phyloP scores from a whole-genome alignment of 1,140 invertebrate species.

The Pseudomyrmex cubaensis region DNA sequence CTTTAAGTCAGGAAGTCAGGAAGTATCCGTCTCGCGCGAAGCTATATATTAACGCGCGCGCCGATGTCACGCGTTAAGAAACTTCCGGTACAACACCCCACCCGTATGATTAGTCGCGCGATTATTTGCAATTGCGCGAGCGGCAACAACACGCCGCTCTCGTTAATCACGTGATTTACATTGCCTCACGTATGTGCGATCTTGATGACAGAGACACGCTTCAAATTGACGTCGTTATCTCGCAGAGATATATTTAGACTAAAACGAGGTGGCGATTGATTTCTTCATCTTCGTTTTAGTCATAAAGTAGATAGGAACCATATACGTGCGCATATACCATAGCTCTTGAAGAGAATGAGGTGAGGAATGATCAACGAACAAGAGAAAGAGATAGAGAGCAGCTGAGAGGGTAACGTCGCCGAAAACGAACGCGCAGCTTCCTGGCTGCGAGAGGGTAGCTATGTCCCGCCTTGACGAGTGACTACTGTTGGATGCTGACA shows the following conservation, averaged over 20 bases:
- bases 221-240: too few relatives aligned
- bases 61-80: not conserved
- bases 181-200: too few relatives aligned
- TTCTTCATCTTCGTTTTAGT: not conserved
- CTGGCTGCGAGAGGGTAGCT: slow-evolving; percentile 70
- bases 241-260: not conserved
- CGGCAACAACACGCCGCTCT: too few relatives aligned
- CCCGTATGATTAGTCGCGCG: too few relatives aligned
- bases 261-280: not conserved
- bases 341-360: too few relatives aligned
- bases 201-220: too few relatives aligned
- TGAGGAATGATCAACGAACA: not conserved
- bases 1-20: slow-evolving; percentile 32
- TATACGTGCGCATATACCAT: not conserved
- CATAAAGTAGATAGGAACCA: not conserved
- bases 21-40: not conserved
- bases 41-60: slow-evolving; percentile 6
- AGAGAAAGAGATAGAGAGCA: not conserved
- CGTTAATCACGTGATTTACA: too few relatives aligned
- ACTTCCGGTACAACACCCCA: too few relatives aligned
- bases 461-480: slow-evolving; percentile 58
- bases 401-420: not conserved
- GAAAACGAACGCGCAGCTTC: slow-evolving; percentile 31
- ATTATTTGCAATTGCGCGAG: too few relatives aligned
- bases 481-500: slow-evolving; percentile 62